Base-by-base conservation (phyloP, 2,113 vertebrate species). In the Onychostruthus taczanowskii region DNA sequence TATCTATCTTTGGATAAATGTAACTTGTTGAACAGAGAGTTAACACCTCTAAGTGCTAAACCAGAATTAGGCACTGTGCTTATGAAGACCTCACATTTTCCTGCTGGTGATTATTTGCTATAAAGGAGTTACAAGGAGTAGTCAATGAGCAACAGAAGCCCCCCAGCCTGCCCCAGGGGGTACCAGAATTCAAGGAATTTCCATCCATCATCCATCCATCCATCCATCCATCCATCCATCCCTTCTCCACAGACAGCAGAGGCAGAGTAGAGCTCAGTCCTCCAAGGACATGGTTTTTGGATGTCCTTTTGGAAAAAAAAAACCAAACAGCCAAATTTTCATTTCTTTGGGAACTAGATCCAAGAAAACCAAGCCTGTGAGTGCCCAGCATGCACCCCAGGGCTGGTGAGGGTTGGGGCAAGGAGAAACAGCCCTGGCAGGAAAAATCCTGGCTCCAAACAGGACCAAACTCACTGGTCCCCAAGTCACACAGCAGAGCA, bases 11-110 rank as follows among this genome's bases (percentile, higher is more conserved):
- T 76, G 83, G 86, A 83, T 80, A 84, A 79, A 92, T 62, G n/a
- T 44, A 88, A 93, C 76, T 83, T 85, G 66, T 86, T 93, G 49
- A 92, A 58, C 72, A 73, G 62, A 59, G 35, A 88, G 58, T 69
- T 95, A 92, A 88, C 88, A 94, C 72, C 49, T 90, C 59, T 11
- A 69, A 90, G 80, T 66, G 83, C 63, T 94, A 90, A 88, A 90
- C 22, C 72, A 86, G 83, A 94, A 92, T 94, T 73, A 95, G 72
- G 69, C 35, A 79, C 75, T 46, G 33, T 72, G 39, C 37, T 73
- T 77, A 62, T 2, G 11, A 62, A 89, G 59, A 64, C 68, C 31
- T 58, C 69, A 62, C 26, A 43, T 85, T 88, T 85, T 76, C 50
- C 47, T n/a, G 24, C 53, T 80, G 67, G 35, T 47, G 19, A 75